phyloP scores from a whole-genome alignment of 2,113 vertebrate genomes.

The Zosterops lateralis region DNA sequence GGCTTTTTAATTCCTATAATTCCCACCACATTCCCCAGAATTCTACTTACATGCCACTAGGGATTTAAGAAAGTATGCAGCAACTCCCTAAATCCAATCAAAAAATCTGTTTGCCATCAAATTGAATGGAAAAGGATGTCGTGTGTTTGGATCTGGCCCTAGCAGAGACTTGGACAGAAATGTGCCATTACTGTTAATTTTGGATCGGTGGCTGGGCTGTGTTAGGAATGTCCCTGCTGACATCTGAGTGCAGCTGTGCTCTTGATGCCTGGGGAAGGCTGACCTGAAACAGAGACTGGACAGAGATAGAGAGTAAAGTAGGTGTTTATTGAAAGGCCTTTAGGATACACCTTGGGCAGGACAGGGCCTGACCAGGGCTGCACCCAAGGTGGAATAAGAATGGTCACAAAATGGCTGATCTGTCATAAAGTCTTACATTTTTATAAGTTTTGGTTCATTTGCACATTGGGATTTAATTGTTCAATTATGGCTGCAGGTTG shows the following conservation, averaged over 20 bases:
- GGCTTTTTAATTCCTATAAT: background rate
- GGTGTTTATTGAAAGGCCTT: background rate
- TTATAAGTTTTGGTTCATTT: background rate
- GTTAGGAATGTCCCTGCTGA: background rate
- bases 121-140: background rate
- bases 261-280: background rate
- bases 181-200: background rate
- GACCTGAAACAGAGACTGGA: background rate
- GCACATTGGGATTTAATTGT: background rate
- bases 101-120: slow-evolving; percentile 7
- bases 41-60: background rate
- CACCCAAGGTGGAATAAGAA: background rate
- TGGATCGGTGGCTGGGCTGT: background rate
- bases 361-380: background rate
- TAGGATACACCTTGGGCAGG: background rate
- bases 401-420: background rate
- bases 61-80: background rate
- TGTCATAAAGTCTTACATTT: background rate
- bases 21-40: background rate
- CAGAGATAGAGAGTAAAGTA: background rate
- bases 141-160: background rate
- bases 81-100: background rate
- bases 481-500: background rate
- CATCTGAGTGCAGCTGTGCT: background rate
- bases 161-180: background rate